These are phyloP conservation scores for Axea sp. DNA, from an alignment of 2,888 invertebrate species.

Conservation along the genomic window DNA sequence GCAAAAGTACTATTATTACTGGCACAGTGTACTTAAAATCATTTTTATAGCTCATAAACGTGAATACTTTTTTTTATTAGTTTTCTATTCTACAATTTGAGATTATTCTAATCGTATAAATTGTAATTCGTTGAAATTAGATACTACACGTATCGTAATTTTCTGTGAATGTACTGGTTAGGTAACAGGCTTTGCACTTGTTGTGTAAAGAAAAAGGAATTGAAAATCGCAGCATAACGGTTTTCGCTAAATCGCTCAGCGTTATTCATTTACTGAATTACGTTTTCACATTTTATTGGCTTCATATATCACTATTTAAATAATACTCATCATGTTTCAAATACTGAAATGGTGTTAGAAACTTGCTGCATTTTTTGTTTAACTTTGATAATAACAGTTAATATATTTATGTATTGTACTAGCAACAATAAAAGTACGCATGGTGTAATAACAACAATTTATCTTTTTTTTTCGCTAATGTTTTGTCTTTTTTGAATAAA, in stretches of 20 bases:
- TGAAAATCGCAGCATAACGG: constrained; percentile 42
- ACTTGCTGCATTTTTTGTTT: constrained; percentile 33
- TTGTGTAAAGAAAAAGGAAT: constrained; percentile 42
- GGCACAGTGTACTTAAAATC: constrained; percentile 9
- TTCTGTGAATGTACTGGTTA: constrained; percentile 14
- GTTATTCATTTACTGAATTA: constrained; percentile 46
- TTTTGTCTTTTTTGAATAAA: too few relatives aligned
- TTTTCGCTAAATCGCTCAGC: constrained; percentile 18
- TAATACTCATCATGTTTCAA: constrained; percentile 34
- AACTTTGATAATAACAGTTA: constrained; percentile 43
- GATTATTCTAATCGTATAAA: constrained; percentile 32
- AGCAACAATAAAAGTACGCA: constrained; percentile 19
- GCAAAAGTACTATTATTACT: constrained; percentile 13
- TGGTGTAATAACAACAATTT: constrained; percentile 7
- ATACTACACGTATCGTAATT: constrained; percentile 14
- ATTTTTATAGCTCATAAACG: constrained; percentile 24
- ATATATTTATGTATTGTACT: constrained; percentile 50
- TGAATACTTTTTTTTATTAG: constrained; percentile 18
- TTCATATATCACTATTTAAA: constrained; percentile 50
- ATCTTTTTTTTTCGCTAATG: constrained; percentile 3
- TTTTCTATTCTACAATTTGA: constrained; percentile 19
- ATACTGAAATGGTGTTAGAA: constrained; percentile 29
- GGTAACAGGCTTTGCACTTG: constrained; percentile 21
- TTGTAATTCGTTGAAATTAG: constrained; percentile 17
- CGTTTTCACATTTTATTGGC: constrained; percentile 48